These are phyloP conservation scores for Drosophila athabasca DNA, from an alignment of 1,140 invertebrate genomes.

Conservation along the genomic window DNA sequence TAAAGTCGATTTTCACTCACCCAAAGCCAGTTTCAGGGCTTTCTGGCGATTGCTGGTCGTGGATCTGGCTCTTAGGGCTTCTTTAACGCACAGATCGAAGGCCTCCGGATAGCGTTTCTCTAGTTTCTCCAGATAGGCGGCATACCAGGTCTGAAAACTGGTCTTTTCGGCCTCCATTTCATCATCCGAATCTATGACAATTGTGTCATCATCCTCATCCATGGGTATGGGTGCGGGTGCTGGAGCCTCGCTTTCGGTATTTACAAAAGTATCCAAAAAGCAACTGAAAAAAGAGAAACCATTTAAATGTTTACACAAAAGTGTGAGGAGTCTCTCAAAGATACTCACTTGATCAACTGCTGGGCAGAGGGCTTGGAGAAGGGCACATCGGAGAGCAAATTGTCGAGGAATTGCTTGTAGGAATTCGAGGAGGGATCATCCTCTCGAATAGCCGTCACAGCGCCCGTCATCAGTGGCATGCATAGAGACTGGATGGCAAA, in stretches of 20 bases:
- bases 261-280: constrained; percentile 80
- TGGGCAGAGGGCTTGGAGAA: constrained; percentile 65
- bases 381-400: constrained; percentile 57
- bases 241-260: not conserved
- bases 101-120: constrained; percentile 87
- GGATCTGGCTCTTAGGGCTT: constrained; percentile 65
- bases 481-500: constrained; percentile 65
- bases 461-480: constrained; percentile 56
- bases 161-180: constrained; percentile 42
- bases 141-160: constrained; percentile 84
- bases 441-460: constrained; percentile 55
- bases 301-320: not conserved
- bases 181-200: constrained; percentile 83
- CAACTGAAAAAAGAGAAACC: constrained; percentile 79
- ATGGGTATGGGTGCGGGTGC: constrained; percentile 15
- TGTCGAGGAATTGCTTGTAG: constrained; percentile 63
- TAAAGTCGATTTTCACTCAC: constrained; percentile 39
- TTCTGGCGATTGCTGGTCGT: constrained; percentile 53
- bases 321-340: not conserved
- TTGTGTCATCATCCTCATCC: constrained; percentile 79
- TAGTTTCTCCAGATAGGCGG: constrained; percentile 84
- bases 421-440: constrained; percentile 18
- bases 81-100: constrained; percentile 87
- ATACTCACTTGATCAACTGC: constrained; percentile 84
- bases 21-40: constrained; percentile 72